phyloP scores from a whole-genome alignment of 2,797 vertebrate genomes.

The Schizothorax lantsangensis region DNA sequence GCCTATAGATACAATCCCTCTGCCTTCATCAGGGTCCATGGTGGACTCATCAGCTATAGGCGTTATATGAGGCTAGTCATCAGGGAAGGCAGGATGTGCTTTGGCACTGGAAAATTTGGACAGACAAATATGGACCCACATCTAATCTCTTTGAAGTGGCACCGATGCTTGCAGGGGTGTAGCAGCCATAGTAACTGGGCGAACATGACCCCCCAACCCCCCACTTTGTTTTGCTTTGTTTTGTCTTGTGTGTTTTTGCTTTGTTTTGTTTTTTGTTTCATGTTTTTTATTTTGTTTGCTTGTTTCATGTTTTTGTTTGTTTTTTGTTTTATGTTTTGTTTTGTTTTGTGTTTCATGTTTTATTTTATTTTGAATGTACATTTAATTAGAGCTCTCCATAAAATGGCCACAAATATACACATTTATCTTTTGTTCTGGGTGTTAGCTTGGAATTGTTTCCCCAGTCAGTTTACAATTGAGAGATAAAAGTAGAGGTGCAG shows the following conservation, averaged over 20 bases:
- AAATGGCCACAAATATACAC: background rate
- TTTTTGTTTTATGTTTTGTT: background rate
- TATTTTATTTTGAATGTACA: background rate
- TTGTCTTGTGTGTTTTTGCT: background rate
- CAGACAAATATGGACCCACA: constrained; percentile 25
- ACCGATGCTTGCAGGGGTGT: background rate
- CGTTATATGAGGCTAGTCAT: constrained; percentile 6
- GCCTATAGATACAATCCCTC: constrained; percentile 40
- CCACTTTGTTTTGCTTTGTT: background rate
- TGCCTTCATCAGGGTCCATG: constrained; percentile 22
- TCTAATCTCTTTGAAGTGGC: constrained; percentile 48
- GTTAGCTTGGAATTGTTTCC: background rate
- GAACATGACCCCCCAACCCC: background rate
- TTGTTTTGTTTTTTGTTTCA: background rate
- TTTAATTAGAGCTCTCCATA: background rate
- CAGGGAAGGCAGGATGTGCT: constrained; percentile 27
- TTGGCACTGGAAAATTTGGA: constrained; percentile 15
- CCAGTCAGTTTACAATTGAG: background rate
- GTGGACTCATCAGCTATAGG: constrained; percentile 24
- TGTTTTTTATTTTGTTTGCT: background rate
- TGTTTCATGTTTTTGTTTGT: background rate
- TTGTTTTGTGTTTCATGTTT: background rate
- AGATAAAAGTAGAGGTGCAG: background rate
- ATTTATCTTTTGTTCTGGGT: background rate
- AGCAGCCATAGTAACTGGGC: background rate